Conservation (phyloP, 2,797 vertebrate species). For the Syngnathus acus region DNA sequence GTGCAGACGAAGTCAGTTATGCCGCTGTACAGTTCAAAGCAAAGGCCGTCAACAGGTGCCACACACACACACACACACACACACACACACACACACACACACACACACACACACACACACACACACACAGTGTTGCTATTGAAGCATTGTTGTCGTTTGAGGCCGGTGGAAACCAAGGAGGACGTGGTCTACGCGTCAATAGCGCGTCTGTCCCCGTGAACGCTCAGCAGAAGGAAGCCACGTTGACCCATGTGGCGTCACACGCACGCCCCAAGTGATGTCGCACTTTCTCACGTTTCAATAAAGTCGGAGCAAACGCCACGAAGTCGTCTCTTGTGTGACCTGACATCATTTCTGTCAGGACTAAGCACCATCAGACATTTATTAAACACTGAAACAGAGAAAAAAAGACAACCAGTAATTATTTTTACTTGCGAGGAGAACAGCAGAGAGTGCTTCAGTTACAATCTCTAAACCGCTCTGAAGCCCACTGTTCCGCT, state of each 20-base stretch:
- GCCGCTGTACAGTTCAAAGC: neutral
- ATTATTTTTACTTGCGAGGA: too few relatives aligned
- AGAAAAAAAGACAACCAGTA: too few relatives aligned
- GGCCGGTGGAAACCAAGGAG: neutral
- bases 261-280: neutral
- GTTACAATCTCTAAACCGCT: too few relatives aligned
- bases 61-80: neutral
- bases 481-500: too few relatives aligned
- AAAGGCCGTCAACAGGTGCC: neutral
- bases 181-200: neutral
- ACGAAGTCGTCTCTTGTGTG: neutral
- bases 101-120: neutral
- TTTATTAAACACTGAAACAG: too few relatives aligned
- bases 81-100: neutral
- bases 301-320: neutral
- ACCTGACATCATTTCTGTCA: neutral
- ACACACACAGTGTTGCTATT: neutral
- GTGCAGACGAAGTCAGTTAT: neutral
- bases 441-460: too few relatives aligned
- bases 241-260: neutral
- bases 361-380: too few relatives aligned
- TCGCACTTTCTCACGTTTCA: neutral
- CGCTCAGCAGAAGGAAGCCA: neutral
- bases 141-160: neutral
- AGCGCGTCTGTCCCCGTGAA: neutral